Base-by-base conservation (phyloP, 2,888 invertebrate genomes). In the Phengaris alcon region DNA sequence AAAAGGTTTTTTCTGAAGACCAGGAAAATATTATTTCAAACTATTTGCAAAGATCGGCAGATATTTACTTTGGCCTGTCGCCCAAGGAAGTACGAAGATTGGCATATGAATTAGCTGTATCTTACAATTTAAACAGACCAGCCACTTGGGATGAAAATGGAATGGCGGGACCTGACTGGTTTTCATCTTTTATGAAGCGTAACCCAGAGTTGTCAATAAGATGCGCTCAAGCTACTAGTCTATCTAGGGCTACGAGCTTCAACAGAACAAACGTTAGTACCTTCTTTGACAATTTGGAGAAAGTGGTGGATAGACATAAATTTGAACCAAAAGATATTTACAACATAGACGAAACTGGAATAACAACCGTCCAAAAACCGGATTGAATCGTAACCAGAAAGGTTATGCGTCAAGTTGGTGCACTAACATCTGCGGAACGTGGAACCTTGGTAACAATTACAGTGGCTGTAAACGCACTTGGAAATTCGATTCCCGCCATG, bases 401-500 rank as follows among this genome's bases (percentile, higher is more conserved):
- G 64, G 77, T 77, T 10, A 52, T 73, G 69, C 77, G 76, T 77
- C 77, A 77, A 73, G 77, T 77, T 57, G 77, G 77, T 74, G 76
- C 78, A 52, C 46, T 78, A 48, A 79, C 79, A n/a, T 77, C 78
- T 59, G 78, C 75, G 44, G 78, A 78, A 69, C 76, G n/a, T n/a
- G 79, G 77, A 44, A 79, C 75, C 44, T 76, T 80, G n/a, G 82
- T 82, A 8, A 82, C 81, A 54, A 75, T 82, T 69, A 78, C 77
- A 15, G 35, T 77, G 48, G 77, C 77, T 0, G 74, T 75, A 9
- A 80, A 79, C 64, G 79, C 78, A 2, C 2, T 78, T 2, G 78
- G 78, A n/a, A 78, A 79, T 52, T 72, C 55, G 12, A 52, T 79
- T 6, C 78, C 77, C 12, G 75, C 76, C 6, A 74, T 80, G 13